A percentile compares a stretch with the other conserved stretches of the same genome.
phyloP scores from a whole-genome alignment of 1,140 invertebrate species.

The Trinorchestia longiramus region DNA sequence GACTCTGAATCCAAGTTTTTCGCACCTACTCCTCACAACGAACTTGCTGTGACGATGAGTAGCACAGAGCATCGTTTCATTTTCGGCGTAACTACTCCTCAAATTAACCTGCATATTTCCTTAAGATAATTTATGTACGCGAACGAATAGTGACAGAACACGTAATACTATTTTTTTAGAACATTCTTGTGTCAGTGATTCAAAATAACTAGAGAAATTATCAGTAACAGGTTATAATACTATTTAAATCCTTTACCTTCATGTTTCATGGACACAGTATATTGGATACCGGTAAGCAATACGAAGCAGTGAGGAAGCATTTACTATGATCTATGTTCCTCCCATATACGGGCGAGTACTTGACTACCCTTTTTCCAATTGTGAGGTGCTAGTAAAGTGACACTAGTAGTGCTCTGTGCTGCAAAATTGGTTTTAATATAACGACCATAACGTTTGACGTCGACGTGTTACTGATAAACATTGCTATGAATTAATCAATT shows the following conservation, averaged over 20 bases:
- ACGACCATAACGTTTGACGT: neutral
- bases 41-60: too few species aligned
- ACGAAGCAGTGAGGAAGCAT: neutral
- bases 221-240: neutral
- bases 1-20: too few species aligned
- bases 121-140: neutral
- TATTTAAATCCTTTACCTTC: neutral
- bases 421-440: neutral
- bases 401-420: neutral
- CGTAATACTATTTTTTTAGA: neutral
- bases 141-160: neutral
- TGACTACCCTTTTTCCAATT: neutral
- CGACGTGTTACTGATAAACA: neutral
- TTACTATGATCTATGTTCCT: neutral
- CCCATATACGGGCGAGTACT: neutral
- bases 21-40: too few species aligned
- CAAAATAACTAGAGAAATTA: neutral
- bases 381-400: neutral
- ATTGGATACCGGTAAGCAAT: neutral
- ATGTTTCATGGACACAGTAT: neutral
- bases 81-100: neutral
- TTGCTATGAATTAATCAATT: too few species aligned
- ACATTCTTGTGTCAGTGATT: neutral
- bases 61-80: too few species aligned
- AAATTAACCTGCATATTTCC: neutral